phyloP scores from a whole-genome alignment of 2,888 invertebrate species.

The Trissolcus japonicus region DNA sequence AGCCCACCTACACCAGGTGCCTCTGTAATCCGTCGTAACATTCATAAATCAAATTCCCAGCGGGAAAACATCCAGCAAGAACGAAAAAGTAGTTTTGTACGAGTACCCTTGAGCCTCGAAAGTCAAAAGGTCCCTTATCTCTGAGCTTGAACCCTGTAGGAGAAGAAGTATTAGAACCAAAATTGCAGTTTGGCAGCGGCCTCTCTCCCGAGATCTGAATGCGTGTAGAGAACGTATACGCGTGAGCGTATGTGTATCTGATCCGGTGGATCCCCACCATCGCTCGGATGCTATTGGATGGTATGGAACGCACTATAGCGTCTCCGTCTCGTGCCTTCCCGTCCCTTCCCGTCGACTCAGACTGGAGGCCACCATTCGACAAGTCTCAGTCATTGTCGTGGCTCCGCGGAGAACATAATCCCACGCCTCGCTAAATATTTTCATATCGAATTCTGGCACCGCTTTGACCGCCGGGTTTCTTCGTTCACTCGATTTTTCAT shows the following conservation, averaged over 20 bases:
- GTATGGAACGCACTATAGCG: slow-evolving; percentile 41
- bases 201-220: slow-evolving; percentile 23
- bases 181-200: not conserved
- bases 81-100: not conserved
- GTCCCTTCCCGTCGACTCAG: slow-evolving; percentile 32
- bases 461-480: not conserved
- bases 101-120: not conserved
- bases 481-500: not conserved
- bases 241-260: slow-evolving; percentile 22
- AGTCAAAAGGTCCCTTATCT: not conserved
- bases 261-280: slow-evolving; percentile 43
- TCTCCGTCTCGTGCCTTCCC: slow-evolving; percentile 37
- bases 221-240: slow-evolving; percentile 38
- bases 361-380: slow-evolving; percentile 36
- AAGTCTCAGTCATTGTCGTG: slow-evolving; percentile 45
- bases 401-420: slow-evolving; percentile 10
- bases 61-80: not conserved
- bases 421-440: too few species aligned
- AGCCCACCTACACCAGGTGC: not conserved
- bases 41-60: not conserved
- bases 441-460: not conserved
- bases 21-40: not conserved
- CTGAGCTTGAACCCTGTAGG: not conserved
- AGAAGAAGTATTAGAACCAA: not conserved
- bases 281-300: slow-evolving; percentile 45